Evolutionary conservation across 2,797 vertebrate genomes (phyloP), one percentile per base, ranked within the genome.

Genomic region (Scomberomorus guttatus): DNA sequence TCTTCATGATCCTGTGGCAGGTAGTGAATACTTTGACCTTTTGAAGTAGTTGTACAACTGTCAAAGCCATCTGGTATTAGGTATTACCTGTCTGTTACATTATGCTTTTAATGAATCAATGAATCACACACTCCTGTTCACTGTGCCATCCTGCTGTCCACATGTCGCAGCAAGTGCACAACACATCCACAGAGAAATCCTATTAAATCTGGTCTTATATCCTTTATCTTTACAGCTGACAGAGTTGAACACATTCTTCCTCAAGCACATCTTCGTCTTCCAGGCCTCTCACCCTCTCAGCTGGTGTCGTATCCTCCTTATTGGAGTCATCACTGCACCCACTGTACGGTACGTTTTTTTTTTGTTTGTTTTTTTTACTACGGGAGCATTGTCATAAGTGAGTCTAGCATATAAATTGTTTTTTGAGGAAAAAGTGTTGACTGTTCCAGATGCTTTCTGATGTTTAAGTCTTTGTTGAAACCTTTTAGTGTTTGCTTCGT

Each of bases 1-100:
- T 99, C 80, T 99, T 99, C 91, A 98, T 99, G 97, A 99, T 99
- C 92, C 95, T 99, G 70, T 99, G 98, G 98, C 98, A 99, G 97
- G 92, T 93, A 75, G 27, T 56, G 96, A 96, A 34, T 83, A 87
- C 24, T 46, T 65, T 69, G 4, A 61, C 32, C 24, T 58, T 58
- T 34, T 17, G 3, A 77, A 74, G 39, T 29, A 5, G 0, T 34
- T 51, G 0, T 69, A 10, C 15, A 4, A 51, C 15, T 59, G 12
- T 32, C 20, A 29, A 18, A 46, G 14, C 20, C 1, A 44, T 3
- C 13, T 5, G 2, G 15, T 42, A 27, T 60, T 27, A 22, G 22
- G 10, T 5, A 9, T 54, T 15, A 46, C 44, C 13, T 25, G 32
- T 60, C 15, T 32, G 39, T 15, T 25, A 5, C 0, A 50, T n/a